Percentiles rank a stretch among this genome's conserved stretches.
Evolutionary conservation across 2,888 invertebrate species (phyloP).

Genomic region (Thalpophila matura): DNA sequence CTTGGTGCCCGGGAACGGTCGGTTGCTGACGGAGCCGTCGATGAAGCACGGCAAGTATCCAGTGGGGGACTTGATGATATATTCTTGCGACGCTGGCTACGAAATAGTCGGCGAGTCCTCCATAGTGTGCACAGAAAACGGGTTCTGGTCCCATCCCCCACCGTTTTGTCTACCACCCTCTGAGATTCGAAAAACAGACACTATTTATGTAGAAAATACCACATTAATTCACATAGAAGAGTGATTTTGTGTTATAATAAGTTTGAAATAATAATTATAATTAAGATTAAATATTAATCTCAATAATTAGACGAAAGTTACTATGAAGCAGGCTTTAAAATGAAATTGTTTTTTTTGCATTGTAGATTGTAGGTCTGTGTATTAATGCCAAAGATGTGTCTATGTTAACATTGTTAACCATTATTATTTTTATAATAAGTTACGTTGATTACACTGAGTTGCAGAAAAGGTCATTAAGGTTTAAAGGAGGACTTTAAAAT

Average conservation of each 20-base stretch:
- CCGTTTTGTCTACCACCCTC: constrained; percentile 93
- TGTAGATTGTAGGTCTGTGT: no score
- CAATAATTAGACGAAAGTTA: no score
- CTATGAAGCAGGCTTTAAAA: no score
- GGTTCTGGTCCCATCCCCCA: constrained; percentile 96
- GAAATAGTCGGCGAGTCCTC: constrained; percentile 93
- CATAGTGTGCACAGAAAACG: constrained; percentile 96
- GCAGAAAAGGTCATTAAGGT: no score
- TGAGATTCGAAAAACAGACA: constrained; percentile 78
- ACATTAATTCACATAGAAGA: constrained; percentile 82
- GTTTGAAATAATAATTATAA: no score
- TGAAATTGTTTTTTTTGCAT: no score
- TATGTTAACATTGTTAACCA: no score
- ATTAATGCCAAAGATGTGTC: no score
- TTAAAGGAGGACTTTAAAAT: no score
- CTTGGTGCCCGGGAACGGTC: constrained; percentile 93
- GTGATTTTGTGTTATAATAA: constrained; percentile 47
- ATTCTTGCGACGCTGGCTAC: constrained; percentile 87
- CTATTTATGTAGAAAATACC: constrained; percentile 83
- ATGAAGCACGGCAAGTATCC: constrained; percentile 91
- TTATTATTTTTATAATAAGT: no score
- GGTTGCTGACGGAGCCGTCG: constrained; percentile 80
- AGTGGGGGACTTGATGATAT: constrained; percentile 95
- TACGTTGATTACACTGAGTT: no score
- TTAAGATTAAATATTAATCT: no score